These are phyloP conservation scores for Tetrao urogallus DNA, from an alignment of 2,113 vertebrate genomes.

Conservation along the genomic window DNA sequence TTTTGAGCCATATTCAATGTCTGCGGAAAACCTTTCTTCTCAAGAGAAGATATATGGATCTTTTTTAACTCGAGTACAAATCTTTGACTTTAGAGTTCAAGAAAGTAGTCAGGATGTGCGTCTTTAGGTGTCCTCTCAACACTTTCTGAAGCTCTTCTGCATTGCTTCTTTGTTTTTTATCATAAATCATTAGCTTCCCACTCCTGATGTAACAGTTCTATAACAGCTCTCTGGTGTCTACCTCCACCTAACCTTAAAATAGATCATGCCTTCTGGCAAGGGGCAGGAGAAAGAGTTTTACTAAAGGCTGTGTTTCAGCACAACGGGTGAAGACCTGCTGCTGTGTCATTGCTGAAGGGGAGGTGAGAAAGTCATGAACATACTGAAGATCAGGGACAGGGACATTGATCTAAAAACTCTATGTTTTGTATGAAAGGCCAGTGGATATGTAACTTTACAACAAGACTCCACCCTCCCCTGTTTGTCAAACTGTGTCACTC, in stretches of 20 bases:
- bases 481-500: background rate
- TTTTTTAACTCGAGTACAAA: background rate
- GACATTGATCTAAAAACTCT: background rate
- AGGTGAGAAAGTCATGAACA: constrained; percentile 59
- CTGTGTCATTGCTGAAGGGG: constrained; percentile 56
- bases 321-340: constrained; percentile 55
- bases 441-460: background rate
- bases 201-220: constrained; percentile 58
- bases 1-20: background rate
- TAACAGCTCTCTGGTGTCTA: constrained; percentile 38
- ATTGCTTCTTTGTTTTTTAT: background rate
- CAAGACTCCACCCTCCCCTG: background rate
- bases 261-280: constrained; percentile 59
- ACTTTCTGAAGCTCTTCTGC: background rate
- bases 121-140: background rate
- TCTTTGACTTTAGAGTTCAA: background rate
- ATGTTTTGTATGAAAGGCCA: background rate
- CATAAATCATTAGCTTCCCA: constrained; percentile 68
- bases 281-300: constrained; percentile 37
- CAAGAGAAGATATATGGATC: background rate
- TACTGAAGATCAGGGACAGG: constrained; percentile 18
- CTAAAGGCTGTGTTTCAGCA: constrained; percentile 38
- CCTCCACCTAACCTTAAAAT: constrained; percentile 65
- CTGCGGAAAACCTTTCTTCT: background rate
- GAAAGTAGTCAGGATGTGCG: background rate